A percentile compares a stretch with the other conserved stretches of the same genome.
These are phyloP conservation scores for Lycocerus yunnanus DNA, from an alignment of 2,888 invertebrate species.

Conservation along the genomic window DNA sequence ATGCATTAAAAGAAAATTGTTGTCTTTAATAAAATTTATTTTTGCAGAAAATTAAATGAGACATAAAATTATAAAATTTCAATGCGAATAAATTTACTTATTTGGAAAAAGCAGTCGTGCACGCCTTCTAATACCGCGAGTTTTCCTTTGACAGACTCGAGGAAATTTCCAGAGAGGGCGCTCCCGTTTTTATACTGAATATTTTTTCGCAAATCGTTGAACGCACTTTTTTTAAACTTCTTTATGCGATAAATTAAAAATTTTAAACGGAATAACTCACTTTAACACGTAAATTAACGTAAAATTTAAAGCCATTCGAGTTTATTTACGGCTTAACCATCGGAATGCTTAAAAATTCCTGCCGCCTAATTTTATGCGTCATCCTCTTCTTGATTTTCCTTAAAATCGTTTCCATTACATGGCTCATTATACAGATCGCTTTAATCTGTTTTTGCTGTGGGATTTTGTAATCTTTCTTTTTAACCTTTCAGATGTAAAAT, in stretches of 20 bases:
- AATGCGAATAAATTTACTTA: background rate
- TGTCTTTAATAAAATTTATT: background rate
- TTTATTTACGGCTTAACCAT: background rate
- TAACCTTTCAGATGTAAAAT: background rate
- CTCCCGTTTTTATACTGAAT: background rate
- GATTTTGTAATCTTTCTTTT: background rate
- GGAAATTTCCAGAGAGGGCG: background rate
- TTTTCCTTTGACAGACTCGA: background rate
- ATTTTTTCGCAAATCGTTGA: background rate
- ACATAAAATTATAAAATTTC: slow-evolving; percentile 15
- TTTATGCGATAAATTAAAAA: background rate
- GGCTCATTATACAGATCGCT: background rate
- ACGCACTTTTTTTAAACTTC: background rate
- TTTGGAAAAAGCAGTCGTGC: background rate
- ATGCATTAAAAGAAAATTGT: slow-evolving; percentile 11
- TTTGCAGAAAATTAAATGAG: slow-evolving; percentile 21
- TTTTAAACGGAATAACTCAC: background rate
- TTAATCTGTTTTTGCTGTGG: background rate
- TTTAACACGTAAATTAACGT: background rate
- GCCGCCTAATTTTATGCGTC: background rate
- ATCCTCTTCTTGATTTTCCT: slow-evolving; percentile 2
- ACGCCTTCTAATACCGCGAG: background rate
- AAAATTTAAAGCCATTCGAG: background rate
- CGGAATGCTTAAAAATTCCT: background rate
- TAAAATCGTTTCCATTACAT: slow-evolving; percentile 1